Percentiles rank a stretch among this genome's conserved stretches.
Conservation (phyloP, 2,797 vertebrate genomes). For the Iguana delicatissima region DNA sequence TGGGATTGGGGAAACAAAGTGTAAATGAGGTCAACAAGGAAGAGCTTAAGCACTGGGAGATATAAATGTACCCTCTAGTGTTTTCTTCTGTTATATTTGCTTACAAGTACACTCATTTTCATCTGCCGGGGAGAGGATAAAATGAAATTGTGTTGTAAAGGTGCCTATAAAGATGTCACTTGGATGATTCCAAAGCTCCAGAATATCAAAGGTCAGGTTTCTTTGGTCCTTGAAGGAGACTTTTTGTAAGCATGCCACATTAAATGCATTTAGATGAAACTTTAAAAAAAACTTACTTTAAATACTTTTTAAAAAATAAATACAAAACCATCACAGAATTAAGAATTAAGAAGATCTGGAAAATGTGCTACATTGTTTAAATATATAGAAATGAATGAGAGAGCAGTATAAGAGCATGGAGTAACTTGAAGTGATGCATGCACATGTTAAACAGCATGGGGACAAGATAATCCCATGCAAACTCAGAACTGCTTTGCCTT, state of each 20-base stretch:
- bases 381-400: not conserved
- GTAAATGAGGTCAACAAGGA: conserved; percentile 15
- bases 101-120: conserved; percentile 4
- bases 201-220: conserved; percentile 8
- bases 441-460: too few relatives aligned
- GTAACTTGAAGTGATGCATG: not conserved
- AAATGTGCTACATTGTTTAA: not conserved
- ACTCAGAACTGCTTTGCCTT: too few relatives aligned
- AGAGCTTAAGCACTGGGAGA: conserved; percentile 6
- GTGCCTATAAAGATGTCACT: conserved; percentile 4
- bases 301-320: not conserved
- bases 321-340: not conserved
- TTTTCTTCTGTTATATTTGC: not conserved
- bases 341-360: not conserved
- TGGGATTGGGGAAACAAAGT: not conserved
- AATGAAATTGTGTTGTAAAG: conserved; percentile 19
- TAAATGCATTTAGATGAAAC: not conserved
- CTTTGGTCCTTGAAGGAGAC: not conserved
- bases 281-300: not conserved
- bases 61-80: not conserved
- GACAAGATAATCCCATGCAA: too few relatives aligned
- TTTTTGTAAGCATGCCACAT: not conserved
- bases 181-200: not conserved
- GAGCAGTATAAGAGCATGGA: not conserved
- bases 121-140: not conserved